phyloP scores from a whole-genome alignment of 2,797 vertebrate species.

The Enteromius unitaeniatus region DNA sequence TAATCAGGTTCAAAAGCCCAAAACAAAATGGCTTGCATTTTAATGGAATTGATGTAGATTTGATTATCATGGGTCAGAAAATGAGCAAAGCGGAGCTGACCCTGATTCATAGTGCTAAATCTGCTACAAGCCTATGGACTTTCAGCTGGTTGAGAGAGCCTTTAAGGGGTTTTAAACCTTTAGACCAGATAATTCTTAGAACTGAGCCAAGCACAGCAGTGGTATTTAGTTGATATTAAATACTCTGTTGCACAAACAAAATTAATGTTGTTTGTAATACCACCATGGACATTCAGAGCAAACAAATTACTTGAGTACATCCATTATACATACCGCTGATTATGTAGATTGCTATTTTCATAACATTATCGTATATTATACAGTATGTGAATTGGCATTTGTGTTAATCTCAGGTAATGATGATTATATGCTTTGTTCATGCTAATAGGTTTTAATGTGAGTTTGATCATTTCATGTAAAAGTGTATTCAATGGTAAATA shows the following conservation, averaged over 20 bases:
- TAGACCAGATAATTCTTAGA: background rate
- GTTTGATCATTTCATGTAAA: background rate
- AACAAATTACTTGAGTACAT: background rate
- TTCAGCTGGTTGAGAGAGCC: background rate
- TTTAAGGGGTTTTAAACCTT: background rate
- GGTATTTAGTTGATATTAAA: background rate
- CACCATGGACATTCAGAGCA: background rate
- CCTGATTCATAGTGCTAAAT: background rate
- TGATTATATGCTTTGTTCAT: background rate
- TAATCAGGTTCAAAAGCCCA: background rate
- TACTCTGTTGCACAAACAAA: background rate
- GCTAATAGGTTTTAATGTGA: background rate
- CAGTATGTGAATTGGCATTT: background rate
- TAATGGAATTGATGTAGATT: slow-evolving; percentile 11
- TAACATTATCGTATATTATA: background rate
- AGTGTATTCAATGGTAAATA: background rate
- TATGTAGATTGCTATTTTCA: background rate
- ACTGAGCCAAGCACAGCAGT: background rate
- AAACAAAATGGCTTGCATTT: background rate
- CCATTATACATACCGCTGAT: background rate
- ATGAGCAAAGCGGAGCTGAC: background rate
- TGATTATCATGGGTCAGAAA: slow-evolving; percentile 15
- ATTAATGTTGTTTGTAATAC: background rate
- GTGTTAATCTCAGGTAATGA: background rate
- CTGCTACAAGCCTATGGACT: background rate